phyloP scores from a whole-genome alignment of 2,113 vertebrate species.

The Miniopterus natalensis region DNA sequence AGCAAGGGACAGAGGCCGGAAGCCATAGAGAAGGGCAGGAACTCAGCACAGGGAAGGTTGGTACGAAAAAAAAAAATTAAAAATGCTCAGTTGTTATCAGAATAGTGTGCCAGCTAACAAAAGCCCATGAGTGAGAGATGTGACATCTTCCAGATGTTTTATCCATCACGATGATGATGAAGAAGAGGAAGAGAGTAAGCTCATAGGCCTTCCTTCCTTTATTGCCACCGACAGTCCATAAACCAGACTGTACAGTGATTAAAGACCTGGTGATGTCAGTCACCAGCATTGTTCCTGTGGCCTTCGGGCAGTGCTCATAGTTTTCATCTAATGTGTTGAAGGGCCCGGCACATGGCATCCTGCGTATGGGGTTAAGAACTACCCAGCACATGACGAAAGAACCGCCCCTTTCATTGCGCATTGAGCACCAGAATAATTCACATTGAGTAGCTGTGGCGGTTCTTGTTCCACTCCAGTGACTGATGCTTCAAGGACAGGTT shows the following conservation, averaged over 20 bases:
- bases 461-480: not conserved
- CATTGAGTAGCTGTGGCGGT: not conserved
- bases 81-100: not conserved
- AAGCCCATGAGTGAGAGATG: not conserved
- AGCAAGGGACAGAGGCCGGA: not conserved
- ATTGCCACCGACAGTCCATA: not conserved
- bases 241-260: not conserved
- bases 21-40: not conserved
- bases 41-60: no score
- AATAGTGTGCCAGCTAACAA: not conserved
- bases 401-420: not conserved
- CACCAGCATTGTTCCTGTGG: not conserved
- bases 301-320: not conserved
- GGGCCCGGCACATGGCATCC: not conserved
- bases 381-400: not conserved
- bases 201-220: not conserved
- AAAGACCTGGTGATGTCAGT: not conserved
- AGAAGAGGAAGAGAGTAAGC: not conserved
- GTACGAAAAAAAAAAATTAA: not conserved
- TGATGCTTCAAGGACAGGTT: not conserved
- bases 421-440: not conserved
- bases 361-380: not conserved
- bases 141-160: not conserved
- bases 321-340: not conserved
- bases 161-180: not conserved